Base-by-base conservation (phyloP, 1,140 invertebrate species). In the Drosophila ambigua region DNA sequence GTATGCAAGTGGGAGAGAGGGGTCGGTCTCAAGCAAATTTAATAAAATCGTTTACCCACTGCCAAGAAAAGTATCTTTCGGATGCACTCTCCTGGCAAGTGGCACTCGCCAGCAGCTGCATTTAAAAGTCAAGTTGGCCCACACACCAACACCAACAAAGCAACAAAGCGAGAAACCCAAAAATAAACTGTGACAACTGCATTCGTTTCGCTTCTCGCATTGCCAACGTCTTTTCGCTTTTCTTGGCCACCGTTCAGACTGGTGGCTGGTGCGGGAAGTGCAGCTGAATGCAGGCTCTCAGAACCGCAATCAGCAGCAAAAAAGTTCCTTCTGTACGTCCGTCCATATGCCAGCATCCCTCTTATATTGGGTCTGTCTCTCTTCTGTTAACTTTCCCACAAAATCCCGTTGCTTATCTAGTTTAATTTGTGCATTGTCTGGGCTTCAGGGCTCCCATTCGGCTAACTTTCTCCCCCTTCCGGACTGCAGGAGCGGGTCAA, bases 71-170 rank as follows among this genome's bases (percentile, higher is more conserved):
- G 51, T 84, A 73, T 77, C 67, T 84, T 41, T 58, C 26, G 54
- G 45, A 59, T 75, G 62, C 64, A 77, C 64, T 54, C 69, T 75
- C 78, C 54, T 69, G 64, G 55, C 78, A 87, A 87, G 77, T 85
- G 77, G 58, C 78, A 84, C 81, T 87, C 52, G 60, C 46, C n/a
- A 51, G 77, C 82, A 85, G 74, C 62, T 82, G 82, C 76, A 84
- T 72, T 85, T 85, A 72, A 85, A 80, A 73, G 72, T 84, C 77
- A 71, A 85, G 77, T 82, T 78, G 61, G 75, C 78, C 64, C 60
- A 73, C 49, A 50, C 39, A 52, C 67, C 67, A 57, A 69, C 67
- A 69, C 4, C n/a, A n/a, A n/a, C n/a, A n/a, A n/a, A n/a, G 62
- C 16, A 16, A 16, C 16, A 16, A 16, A 16, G 63, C 69, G 72